Evolutionary conservation across 1,140 invertebrate species (phyloP).

Genomic region (Habropoda laboriosa): DNA sequence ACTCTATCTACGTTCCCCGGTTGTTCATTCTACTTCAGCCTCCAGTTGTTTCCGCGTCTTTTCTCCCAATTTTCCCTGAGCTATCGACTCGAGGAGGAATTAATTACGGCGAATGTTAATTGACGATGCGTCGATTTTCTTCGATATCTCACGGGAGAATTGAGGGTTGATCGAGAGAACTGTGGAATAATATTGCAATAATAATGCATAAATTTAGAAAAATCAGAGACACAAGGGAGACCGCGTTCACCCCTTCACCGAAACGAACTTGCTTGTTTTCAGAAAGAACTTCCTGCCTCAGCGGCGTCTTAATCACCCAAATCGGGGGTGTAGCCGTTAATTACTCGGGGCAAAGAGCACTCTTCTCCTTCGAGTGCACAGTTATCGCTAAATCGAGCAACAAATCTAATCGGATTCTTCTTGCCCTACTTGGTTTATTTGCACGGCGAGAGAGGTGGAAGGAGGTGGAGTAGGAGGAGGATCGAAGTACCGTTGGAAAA

Average conservation of each 20-base stretch:
- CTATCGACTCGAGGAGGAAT: neutral
- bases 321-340: neutral
- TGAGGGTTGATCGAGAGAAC: too few relatives aligned
- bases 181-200: too few relatives aligned
- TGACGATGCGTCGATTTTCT: neutral
- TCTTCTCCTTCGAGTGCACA: neutral
- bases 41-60: neutral
- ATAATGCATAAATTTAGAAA: too few relatives aligned
- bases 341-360: neutral
- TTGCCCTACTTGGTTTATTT: neutral
- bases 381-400: conserved; percentile 13
- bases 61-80: neutral
- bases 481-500: conserved; percentile 4
- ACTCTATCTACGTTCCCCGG: conserved; percentile 40
- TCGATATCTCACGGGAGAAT: neutral
- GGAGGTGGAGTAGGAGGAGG: too few relatives aligned
- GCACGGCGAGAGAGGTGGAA: too few relatives aligned
- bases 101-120: neutral
- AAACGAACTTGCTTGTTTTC: neutral
- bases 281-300: neutral
- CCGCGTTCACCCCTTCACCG: neutral
- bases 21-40: neutral
- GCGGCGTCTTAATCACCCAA: conserved; percentile 12
- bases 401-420: conserved; percentile 6
- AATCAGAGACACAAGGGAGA: neutral